phyloP scores from a whole-genome alignment of 2,797 vertebrate species.

The Premnoplex brunnescens region DNA sequence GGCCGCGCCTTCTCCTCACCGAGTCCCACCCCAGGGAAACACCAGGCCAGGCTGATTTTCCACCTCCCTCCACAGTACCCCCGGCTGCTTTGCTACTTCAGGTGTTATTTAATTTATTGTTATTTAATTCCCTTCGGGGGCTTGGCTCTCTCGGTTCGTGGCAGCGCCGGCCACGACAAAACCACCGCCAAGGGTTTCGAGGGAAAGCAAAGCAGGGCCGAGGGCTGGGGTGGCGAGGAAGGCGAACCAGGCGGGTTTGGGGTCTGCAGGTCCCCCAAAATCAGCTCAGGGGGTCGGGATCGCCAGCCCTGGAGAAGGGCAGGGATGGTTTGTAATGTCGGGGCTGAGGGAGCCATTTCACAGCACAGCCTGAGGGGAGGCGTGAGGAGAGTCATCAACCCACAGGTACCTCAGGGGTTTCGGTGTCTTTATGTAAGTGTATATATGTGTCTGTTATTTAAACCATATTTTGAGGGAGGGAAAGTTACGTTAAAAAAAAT shows the following conservation, averaged over 20 bases:
- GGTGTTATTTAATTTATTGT: background rate
- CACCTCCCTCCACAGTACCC: too few relatives aligned
- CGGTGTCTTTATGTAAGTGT: background rate
- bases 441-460: slow-evolving; percentile 54
- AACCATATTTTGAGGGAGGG: slow-evolving; percentile 7
- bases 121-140: background rate
- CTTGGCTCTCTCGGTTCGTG: background rate
- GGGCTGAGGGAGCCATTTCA: background rate
- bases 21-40: background rate
- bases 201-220: background rate
- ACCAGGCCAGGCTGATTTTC: fast-evolving
- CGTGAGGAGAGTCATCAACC: background rate
- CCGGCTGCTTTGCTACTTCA: background rate
- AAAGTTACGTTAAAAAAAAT: background rate
- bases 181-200: background rate
- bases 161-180: background rate
- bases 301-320: background rate
- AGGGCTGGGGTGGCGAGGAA: fast-evolving
- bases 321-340: background rate
- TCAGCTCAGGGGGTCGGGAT: background rate
- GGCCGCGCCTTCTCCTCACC: fast-evolving
- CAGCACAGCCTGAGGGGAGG: background rate
- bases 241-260: background rate
- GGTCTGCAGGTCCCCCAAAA: background rate
- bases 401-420: background rate